Evolutionary conservation across 2,888 invertebrate species (phyloP).

Genomic region (Aethes cnicana): DNA sequence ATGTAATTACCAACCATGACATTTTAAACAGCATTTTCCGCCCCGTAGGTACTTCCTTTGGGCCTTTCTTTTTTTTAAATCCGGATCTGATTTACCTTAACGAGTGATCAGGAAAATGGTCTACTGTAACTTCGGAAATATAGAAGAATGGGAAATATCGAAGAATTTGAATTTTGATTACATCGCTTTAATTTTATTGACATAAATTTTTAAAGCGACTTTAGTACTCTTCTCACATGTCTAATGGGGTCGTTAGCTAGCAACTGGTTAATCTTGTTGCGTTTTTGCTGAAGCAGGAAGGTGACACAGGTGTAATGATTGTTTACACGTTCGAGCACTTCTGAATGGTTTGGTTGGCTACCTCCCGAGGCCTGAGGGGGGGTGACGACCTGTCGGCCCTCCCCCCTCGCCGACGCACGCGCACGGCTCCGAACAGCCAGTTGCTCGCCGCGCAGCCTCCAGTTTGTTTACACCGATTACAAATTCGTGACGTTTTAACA

Average conservation of each 20-base stretch:
- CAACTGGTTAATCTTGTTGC: constrained; percentile 5
- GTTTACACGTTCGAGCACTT: constrained; percentile 59
- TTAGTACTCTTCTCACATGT: neutral
- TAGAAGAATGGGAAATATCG: too few species aligned
- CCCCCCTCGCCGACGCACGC: constrained; percentile 65
- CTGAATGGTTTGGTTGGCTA: constrained; percentile 57
- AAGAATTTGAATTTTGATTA: too few species aligned
- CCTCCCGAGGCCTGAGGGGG: constrained; percentile 46
- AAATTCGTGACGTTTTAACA: constrained; percentile 45
- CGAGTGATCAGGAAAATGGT: too few species aligned
- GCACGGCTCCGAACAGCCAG: constrained; percentile 69
- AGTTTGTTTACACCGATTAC: constrained; percentile 71
- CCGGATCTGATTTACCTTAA: neutral
- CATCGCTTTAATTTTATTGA: too few species aligned
- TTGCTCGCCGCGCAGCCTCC: constrained; percentile 78
- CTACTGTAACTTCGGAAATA: too few species aligned
- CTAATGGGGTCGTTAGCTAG: neutral
- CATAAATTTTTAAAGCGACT: too few species aligned
- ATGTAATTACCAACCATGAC: constrained; percentile 24
- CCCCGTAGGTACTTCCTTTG: neutral
- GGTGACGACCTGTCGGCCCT: constrained; percentile 53
- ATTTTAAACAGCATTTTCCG: constrained; percentile 18
- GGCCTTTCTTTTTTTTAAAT: neutral
- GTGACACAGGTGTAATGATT: constrained; percentile 65
- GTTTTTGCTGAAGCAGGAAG: constrained; percentile 35